Percentiles rank a stretch among this genome's conserved stretches.
Evolutionary conservation across 2,797 vertebrate species (phyloP).

Genomic region (Tamandua tetradactyla): DNA sequence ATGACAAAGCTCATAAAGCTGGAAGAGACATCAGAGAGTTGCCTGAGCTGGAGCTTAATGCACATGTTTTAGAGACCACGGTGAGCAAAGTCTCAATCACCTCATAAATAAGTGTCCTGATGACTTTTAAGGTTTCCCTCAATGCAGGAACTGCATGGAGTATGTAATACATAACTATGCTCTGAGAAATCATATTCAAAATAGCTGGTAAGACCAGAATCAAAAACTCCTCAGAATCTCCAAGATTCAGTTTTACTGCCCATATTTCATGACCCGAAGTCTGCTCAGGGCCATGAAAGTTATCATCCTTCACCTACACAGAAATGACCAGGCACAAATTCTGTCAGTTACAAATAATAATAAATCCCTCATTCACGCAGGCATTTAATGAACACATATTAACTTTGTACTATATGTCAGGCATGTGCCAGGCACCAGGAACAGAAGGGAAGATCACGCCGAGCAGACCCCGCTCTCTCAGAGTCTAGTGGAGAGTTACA

Average conservation of each 20-base stretch:
- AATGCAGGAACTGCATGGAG: background rate
- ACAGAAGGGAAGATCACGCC: background rate
- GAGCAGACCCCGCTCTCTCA: background rate
- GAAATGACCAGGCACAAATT: background rate
- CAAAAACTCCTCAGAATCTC: conserved; percentile 15
- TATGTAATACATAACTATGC: background rate
- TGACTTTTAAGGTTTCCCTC: background rate
- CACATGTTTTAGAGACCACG: background rate
- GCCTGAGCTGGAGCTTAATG: background rate
- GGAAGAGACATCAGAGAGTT: background rate
- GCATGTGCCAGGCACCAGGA: background rate
- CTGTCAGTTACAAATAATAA: conserved; percentile 34
- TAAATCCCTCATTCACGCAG: background rate
- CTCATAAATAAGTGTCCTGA: background rate
- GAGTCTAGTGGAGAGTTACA: background rate
- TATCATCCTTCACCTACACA: background rate
- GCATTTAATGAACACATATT: background rate
- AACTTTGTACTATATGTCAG: background rate
- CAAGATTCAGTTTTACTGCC: background rate
- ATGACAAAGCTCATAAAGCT: conserved; percentile 32
- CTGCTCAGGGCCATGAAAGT: background rate
- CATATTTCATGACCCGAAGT: conserved; percentile 9
- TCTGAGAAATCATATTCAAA: conserved; percentile 37
- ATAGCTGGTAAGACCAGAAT: background rate
- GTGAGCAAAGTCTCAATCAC: background rate